Conservation (phyloP, 2,888 invertebrate genomes). For the Fabriciana adippe region DNA sequence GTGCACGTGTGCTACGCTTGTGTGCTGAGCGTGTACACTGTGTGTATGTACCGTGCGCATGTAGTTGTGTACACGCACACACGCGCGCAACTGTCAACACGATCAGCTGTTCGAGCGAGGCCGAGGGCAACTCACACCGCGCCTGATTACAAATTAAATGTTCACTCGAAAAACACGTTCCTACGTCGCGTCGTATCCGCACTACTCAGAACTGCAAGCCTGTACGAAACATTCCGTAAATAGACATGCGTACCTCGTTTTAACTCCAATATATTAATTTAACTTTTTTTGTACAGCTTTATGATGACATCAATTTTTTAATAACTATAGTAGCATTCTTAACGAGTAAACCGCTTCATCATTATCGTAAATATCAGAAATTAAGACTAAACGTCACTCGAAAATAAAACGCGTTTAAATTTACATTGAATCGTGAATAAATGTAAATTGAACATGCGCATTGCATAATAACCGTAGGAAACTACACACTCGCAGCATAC, state of each 20-base stretch:
- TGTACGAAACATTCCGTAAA: not conserved
- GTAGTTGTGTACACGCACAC: not conserved
- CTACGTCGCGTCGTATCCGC: not conserved
- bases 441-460: too few relatives aligned
- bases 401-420: too few relatives aligned
- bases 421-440: too few relatives aligned
- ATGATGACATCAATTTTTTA: too few relatives aligned
- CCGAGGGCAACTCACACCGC: not conserved
- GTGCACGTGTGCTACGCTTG: not conserved
- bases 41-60: not conserved
- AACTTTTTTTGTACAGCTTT: too few relatives aligned
- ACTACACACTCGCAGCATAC: too few relatives aligned
- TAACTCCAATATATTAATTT: not conserved
- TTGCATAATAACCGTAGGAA: too few relatives aligned
- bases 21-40: not conserved
- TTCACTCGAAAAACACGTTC: slow-evolving; percentile 1
- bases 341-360: too few relatives aligned
- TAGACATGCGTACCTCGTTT: not conserved
- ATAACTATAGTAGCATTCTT: too few relatives aligned
- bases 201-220: not conserved
- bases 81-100: slow-evolving; percentile 6
- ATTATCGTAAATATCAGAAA: too few relatives aligned
- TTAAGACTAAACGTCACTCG: too few relatives aligned
- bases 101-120: slow-evolving; percentile 20
- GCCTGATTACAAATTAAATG: slow-evolving; percentile 20